A percentile compares a stretch with the other conserved stretches of the same genome.
Conservation (phyloP, 2,113 vertebrate genomes). For the Ceuthmochares aereus region DNA sequence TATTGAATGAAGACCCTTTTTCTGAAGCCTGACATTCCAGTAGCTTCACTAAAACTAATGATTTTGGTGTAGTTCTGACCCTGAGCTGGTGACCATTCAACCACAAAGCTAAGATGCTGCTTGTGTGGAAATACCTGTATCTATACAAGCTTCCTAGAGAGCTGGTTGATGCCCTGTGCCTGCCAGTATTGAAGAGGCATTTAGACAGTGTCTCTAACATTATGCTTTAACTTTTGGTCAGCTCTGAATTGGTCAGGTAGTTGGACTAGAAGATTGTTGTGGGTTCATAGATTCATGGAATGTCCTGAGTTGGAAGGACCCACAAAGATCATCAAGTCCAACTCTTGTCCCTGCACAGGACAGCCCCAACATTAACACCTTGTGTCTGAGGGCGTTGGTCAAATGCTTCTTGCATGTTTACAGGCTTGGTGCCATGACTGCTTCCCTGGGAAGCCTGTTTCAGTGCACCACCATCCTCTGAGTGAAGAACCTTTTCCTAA, state of each 20-base stretch:
- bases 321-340: too few relatives aligned
- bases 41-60: background rate
- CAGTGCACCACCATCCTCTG: too few relatives aligned
- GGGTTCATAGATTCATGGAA: background rate
- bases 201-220: background rate
- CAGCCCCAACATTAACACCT: too few relatives aligned
- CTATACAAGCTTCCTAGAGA: background rate
- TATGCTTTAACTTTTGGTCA: background rate
- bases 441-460: too few relatives aligned
- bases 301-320: too few relatives aligned
- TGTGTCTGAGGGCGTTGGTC: too few relatives aligned
- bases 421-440: too few relatives aligned
- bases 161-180: background rate
- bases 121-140: background rate
- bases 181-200: background rate
- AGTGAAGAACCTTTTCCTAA: too few relatives aligned
- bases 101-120: background rate
- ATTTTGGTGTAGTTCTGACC: background rate
- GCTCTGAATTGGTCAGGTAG: background rate
- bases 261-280: rapidly evolving
- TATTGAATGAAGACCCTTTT: background rate
- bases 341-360: too few relatives aligned
- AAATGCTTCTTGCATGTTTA: too few relatives aligned
- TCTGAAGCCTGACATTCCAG: background rate
- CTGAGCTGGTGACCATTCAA: background rate